phyloP scores from a whole-genome alignment of 2,113 vertebrate species.

The Lagenorhynchus albirostris region DNA sequence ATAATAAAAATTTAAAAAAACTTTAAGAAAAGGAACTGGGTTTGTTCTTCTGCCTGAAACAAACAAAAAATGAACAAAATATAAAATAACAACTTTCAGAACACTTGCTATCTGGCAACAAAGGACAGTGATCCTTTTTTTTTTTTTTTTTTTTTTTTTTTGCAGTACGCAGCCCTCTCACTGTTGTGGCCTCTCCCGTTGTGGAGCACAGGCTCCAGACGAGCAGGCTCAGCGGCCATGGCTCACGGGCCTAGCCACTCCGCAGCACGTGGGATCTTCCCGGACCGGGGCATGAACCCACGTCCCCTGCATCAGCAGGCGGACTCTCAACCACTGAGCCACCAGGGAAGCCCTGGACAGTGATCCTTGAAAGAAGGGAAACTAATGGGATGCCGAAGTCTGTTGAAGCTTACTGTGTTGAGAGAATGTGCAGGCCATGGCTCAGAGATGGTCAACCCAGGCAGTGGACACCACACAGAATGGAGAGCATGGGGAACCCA shows the following conservation, averaged over 20 bases:
- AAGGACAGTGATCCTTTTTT: background rate
- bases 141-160: no score
- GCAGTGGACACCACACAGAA: background rate
- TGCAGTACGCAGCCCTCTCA: no score
- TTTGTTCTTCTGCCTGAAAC: background rate
- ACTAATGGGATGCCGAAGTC: background rate
- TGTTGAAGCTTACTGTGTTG: background rate
- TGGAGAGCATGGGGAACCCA: background rate
- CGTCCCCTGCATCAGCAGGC: no score
- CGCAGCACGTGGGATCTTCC: accelerated
- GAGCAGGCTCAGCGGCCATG: no score
- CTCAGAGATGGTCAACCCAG: background rate
- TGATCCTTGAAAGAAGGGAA: background rate
- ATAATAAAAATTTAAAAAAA: background rate
- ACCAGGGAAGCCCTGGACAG: no score
- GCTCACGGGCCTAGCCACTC: no score
- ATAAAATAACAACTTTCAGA: background rate
- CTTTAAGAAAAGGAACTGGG: background rate
- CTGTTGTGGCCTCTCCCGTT: no score
- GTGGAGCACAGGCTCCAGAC: no score
- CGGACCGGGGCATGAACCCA: no score
- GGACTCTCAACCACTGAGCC: no score
- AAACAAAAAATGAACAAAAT: background rate
- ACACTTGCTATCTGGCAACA: background rate
- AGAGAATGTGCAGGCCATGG: background rate